phyloP scores from a whole-genome alignment of 2,888 invertebrate genomes.

The Romanomermis culicivorax region DNA sequence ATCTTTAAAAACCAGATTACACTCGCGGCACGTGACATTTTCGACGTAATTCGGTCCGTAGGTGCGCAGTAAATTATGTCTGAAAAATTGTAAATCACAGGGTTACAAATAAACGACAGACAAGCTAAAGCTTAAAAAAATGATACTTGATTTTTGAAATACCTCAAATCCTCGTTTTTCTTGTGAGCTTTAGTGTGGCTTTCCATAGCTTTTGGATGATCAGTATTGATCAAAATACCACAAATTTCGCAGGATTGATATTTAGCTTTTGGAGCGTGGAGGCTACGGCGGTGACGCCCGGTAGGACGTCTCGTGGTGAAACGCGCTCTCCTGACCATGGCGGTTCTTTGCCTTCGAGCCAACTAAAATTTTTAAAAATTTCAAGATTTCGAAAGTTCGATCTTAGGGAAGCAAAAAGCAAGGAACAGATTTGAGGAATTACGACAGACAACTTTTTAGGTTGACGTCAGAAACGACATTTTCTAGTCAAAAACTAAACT shows the following conservation, averaged over 20 bases:
- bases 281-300: not conserved
- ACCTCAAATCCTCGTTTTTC: constrained; percentile 20
- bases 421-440: too few relatives aligned
- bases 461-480: too few relatives aligned
- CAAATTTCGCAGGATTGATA: constrained; percentile 18
- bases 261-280: not conserved
- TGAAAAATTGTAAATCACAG: too few relatives aligned
- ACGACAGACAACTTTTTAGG: too few relatives aligned
- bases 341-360: not conserved
- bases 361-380: not conserved
- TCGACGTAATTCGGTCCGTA: constrained; percentile 13
- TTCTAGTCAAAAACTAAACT: too few relatives aligned
- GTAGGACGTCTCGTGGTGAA: not conserved
- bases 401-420: too few relatives aligned
- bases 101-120: too few relatives aligned
- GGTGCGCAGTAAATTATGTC: constrained; percentile 13
- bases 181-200: constrained; percentile 20
- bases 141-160: too few relatives aligned
- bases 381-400: too few relatives aligned
- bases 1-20: constrained; percentile 19
- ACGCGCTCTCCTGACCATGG: not conserved
- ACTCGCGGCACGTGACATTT: constrained; percentile 17
- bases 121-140: too few relatives aligned
- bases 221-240: constrained; percentile 17
- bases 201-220: constrained; percentile 19